Evolutionary conservation across 64 coral and sea anemone species (phyloP).

Genomic region (Porites lutea): DNA sequence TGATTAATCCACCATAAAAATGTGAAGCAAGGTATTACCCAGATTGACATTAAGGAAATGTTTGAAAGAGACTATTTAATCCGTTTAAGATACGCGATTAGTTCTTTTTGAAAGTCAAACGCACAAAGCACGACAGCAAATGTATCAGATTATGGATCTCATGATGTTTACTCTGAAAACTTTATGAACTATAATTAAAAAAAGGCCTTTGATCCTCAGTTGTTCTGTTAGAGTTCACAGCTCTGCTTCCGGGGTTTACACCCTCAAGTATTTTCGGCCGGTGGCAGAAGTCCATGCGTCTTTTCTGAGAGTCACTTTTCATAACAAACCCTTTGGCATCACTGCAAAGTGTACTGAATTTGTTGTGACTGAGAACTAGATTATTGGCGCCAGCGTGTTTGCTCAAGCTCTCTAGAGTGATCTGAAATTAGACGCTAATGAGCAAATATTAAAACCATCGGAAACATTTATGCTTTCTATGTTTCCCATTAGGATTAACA

Average conservation of each 20-base stretch:
- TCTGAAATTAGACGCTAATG: neutral
- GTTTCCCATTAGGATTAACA: no score
- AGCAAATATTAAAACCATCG: neutral
- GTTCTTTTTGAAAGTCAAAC: neutral
- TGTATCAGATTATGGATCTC: neutral
- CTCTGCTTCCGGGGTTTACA: neutral
- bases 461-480: no score
- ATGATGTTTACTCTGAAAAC: neutral
- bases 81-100: neutral
- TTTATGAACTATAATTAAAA: neutral
- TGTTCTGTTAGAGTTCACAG: neutral
- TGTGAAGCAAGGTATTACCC: neutral
- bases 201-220: neutral
- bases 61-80: neutral
- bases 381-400: no score
- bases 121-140: neutral
- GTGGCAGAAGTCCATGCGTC: neutral
- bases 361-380: neutral
- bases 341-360: neutral
- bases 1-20: neutral
- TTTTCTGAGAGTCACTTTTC: neutral
- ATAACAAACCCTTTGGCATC: no score
- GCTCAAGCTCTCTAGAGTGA: neutral
- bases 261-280: no score
- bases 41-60: neutral